These are phyloP conservation scores for Dolichotis patagonum DNA, from an alignment of 2,113 vertebrate species.

Conservation along the genomic window DNA sequence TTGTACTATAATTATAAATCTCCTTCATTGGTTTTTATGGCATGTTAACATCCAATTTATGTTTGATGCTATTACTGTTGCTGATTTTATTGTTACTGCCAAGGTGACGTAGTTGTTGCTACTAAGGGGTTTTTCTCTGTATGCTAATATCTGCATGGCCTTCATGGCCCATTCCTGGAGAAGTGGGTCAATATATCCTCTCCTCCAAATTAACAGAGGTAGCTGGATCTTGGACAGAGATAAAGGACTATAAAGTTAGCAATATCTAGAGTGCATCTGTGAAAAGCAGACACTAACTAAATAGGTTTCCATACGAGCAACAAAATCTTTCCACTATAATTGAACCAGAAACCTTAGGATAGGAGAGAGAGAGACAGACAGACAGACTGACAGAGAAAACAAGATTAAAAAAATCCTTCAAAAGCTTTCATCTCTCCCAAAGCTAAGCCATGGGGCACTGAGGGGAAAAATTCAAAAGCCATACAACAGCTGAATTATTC, in stretches of 20 bases:
- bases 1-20: neutral
- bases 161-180: neutral
- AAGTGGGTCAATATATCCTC: neutral
- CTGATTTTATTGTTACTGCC: neutral
- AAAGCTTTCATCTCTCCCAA: neutral
- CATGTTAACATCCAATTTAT: neutral
- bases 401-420: neutral
- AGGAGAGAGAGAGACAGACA: neutral
- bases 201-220: neutral
- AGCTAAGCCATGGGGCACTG: neutral
- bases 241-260: neutral
- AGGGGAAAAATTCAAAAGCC: neutral
- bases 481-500: neutral
- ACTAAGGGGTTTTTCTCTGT: neutral
- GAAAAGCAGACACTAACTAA: neutral
- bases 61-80: neutral
- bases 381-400: neutral
- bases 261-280: neutral
- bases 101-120: neutral
- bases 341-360: neutral
- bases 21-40: neutral
- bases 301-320: neutral
- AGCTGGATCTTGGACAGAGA: neutral
- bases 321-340: neutral
- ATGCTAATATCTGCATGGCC: neutral